Percentiles rank a stretch among this genome's conserved stretches.
Conservation (phyloP, 92 coral and sea anemone species). For the Plumapathes pennacea region DNA sequence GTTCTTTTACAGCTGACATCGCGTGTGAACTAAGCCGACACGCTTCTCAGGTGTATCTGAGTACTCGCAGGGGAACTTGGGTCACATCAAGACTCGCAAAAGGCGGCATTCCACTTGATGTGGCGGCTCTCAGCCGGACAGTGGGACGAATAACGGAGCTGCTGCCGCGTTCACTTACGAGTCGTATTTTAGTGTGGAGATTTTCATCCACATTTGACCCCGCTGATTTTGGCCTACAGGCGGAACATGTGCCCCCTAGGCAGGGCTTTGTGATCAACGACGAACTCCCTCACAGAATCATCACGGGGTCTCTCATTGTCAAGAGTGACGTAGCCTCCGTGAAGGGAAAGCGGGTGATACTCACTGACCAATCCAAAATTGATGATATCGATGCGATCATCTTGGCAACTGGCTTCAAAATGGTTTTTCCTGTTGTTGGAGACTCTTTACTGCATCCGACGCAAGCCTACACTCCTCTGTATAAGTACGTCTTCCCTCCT, state of each 20-base stretch:
- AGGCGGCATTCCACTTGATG: conserved; percentile 70
- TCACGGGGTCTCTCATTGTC: conserved; percentile 73
- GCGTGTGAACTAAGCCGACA: conserved; percentile 86
- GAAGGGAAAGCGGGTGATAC: conserved; percentile 44
- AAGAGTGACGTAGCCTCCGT: conserved; percentile 55
- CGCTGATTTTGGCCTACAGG: conserved; percentile 70
- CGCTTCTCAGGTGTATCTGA: conserved; percentile 83
- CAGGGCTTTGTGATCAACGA: conserved; percentile 56
- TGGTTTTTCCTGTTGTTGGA: conserved; percentile 58
- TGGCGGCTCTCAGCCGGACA: too few species aligned
- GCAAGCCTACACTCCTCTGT: conserved; percentile 48
- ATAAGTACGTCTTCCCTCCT: conserved; percentile 74
- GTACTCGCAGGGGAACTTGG: conserved; percentile 71
- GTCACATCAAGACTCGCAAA: conserved; percentile 49
- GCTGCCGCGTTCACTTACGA: conserved; percentile 28
- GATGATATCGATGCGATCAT: conserved; percentile 76
- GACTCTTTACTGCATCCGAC: conserved; percentile 46
- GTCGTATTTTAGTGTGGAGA: conserved; percentile 3
- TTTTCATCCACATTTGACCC: conserved; percentile 27
- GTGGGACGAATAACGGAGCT: conserved; percentile 14
- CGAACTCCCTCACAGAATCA: conserved; percentile 78
- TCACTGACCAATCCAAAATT: conserved; percentile 63
- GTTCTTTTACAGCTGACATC: conserved; percentile 76
- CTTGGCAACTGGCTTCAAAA: conserved; percentile 73
- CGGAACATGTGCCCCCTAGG: conserved; percentile 8